Conservation (phyloP, 2,888 invertebrate species). For the Myopa testacea region DNA sequence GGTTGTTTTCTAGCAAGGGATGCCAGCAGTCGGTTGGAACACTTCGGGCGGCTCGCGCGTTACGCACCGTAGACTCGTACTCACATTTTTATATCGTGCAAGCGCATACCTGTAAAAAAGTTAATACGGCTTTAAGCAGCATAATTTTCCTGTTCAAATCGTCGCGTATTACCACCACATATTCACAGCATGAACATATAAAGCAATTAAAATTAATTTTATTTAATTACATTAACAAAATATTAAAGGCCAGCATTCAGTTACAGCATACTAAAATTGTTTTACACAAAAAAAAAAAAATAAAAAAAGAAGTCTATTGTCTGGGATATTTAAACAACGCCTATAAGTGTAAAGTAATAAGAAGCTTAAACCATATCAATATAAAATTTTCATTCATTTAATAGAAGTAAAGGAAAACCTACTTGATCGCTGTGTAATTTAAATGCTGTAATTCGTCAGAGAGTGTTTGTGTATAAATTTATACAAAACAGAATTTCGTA, state of each 20-base stretch:
- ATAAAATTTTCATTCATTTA: no score
- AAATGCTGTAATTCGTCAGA: not conserved
- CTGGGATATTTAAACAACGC: no score
- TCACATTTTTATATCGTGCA: slow-evolving; percentile 6
- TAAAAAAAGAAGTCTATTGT: no score
- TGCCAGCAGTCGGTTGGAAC: slow-evolving; percentile 43
- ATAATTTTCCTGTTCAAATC: not conserved
- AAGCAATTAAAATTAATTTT: no score
- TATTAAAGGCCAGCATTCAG: no score
- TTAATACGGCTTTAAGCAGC: slow-evolving; percentile 27
- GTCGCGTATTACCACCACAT: not conserved
- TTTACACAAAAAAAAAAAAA: no score
- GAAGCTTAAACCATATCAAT: no score
- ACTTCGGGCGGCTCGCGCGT: slow-evolving; percentile 38
- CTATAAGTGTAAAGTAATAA: no score
- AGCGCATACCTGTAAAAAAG: slow-evolving; percentile 18
- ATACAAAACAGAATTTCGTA: slow-evolving; percentile 42
- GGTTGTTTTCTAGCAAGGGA: slow-evolving; percentile 36
- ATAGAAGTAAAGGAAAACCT: slow-evolving; percentile 1
- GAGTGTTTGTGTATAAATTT: slow-evolving; percentile 32
- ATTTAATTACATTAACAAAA: no score
- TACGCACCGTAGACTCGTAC: slow-evolving; percentile 17
- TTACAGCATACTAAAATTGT: no score
- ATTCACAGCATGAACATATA: no score
- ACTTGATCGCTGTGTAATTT: slow-evolving; percentile 23